Conservation (phyloP, 2,113 vertebrate genomes). For the Syngnathus typhle region DNA sequence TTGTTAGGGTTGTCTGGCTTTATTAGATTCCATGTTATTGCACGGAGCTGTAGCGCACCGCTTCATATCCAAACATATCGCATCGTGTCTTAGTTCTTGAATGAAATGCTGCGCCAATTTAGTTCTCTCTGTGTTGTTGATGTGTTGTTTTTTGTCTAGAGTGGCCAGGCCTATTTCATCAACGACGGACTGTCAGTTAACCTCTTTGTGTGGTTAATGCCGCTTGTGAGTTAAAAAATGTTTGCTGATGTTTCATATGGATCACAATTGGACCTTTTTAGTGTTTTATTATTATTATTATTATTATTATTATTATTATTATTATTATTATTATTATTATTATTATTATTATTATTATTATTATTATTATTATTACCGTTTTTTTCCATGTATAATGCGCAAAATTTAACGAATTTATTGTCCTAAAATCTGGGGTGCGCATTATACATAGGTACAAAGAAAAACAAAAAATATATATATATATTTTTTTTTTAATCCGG, state of each 20-base stretch:
- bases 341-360: too few relatives aligned
- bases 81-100: not conserved
- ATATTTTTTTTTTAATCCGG: too few relatives aligned
- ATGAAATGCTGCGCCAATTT: not conserved
- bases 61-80: not conserved
- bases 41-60: not conserved
- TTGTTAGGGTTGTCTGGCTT: too few relatives aligned
- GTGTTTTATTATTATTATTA: not conserved
- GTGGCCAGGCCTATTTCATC: constrained; percentile 88
- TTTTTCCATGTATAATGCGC: too few relatives aligned
- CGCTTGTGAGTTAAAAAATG: constrained; percentile 74
- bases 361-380: too few relatives aligned
- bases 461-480: too few relatives aligned
- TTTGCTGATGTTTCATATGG: not conserved
- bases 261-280: not conserved
- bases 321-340: too few relatives aligned
- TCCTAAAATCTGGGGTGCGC: too few relatives aligned
- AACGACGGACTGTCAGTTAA: constrained; percentile 86
- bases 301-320: not conserved
- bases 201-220: constrained; percentile 85
- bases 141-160: constrained; percentile 66
- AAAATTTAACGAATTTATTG: too few relatives aligned
- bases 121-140: not conserved
- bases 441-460: too few relatives aligned
- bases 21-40: too few relatives aligned